A percentile compares a stretch with the other conserved stretches of the same genome.
These are phyloP conservation scores for Crocidura indochinensis DNA, from an alignment of 2,797 vertebrate genomes.

Conservation along the genomic window DNA sequence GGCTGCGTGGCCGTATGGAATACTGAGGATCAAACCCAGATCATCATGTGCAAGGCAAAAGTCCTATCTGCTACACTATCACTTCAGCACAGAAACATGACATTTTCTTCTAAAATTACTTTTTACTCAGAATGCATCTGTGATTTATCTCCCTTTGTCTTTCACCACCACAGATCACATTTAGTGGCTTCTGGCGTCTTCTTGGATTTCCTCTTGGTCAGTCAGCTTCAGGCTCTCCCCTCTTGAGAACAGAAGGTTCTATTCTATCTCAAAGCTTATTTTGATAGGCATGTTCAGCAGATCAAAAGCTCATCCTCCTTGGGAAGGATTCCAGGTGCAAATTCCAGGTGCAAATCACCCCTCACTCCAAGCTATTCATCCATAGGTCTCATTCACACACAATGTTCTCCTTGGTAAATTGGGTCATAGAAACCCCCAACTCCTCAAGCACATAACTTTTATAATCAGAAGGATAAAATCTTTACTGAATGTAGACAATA, in stretches of 20 bases:
- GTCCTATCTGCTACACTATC: too few species aligned
- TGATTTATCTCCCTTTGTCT: not conserved
- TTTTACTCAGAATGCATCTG: not conserved
- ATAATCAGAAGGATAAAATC: not conserved
- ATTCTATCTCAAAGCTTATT: not conserved
- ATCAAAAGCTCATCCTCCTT: not conserved
- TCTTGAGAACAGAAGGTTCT: not conserved
- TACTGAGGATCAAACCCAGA: too few species aligned
- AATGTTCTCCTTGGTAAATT: not conserved
- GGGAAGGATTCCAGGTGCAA: not conserved
- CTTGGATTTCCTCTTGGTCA: not conserved
- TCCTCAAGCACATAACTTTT: constrained; percentile 6
- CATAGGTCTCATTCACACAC: not conserved
- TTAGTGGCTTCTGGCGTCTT: not conserved
- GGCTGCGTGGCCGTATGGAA: too few species aligned
- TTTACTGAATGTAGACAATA: not conserved
- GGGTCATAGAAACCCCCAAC: not conserved
- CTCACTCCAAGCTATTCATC: too few species aligned
- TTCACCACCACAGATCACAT: not conserved
- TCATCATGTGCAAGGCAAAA: too few species aligned
- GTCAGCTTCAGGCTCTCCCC: not conserved
- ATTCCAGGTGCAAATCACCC: too few species aligned
- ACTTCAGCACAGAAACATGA: too few species aligned
- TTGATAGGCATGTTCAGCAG: not conserved
- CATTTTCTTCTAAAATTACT: not conserved